Evolutionary conservation across 2,797 vertebrate species (phyloP), one percentile per base, ranked within the genome.

Genomic region (Dipus sagitta): DNA sequence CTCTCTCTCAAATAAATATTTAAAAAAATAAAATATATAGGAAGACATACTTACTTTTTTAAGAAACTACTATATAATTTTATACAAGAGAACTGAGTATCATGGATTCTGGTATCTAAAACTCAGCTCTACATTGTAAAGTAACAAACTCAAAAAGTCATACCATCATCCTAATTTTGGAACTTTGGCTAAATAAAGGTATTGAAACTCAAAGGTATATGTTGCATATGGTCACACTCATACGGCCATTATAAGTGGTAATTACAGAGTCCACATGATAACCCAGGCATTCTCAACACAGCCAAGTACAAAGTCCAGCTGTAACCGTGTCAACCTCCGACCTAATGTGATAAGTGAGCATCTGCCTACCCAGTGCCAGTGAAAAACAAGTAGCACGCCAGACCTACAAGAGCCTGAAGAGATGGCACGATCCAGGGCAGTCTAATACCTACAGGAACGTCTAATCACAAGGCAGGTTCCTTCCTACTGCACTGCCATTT

Each of bases 151-250:
- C 42, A 83, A 90, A 88, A 32, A 77, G 34, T 30, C 47, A 80
- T 71, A 23, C 24, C 15, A 78, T n/a, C 15, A 76, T 10, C 42
- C 54, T 60, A 68, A 91, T 64, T 82, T 81, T 75, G 42, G 23
- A 92, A 94, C 42, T 42, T 65, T 21, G 5, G 65, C 67, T 89
- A 87, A 85, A 76, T 67, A 78, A 79, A 92, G n/a, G 74, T 67
- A 88, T 0, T 80, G 13, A 83, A 90, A 93, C 72, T 80, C 67
- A 80, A 71, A 86, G 68, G 15, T 68, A 80, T 38, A 58, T 58
- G 17, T 11, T 17, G 15, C 62, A 80, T 38, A 17, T 58, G 17
- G 54, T 17, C 54, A 58, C 4, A 58, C 54, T 58, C 67, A 71
- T 4, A 67, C 0, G 58, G 24, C 17, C 71, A 77, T 83, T 78